phyloP scores from a whole-genome alignment of 2,113 vertebrate genomes.

The Corythaixoides concolor region DNA sequence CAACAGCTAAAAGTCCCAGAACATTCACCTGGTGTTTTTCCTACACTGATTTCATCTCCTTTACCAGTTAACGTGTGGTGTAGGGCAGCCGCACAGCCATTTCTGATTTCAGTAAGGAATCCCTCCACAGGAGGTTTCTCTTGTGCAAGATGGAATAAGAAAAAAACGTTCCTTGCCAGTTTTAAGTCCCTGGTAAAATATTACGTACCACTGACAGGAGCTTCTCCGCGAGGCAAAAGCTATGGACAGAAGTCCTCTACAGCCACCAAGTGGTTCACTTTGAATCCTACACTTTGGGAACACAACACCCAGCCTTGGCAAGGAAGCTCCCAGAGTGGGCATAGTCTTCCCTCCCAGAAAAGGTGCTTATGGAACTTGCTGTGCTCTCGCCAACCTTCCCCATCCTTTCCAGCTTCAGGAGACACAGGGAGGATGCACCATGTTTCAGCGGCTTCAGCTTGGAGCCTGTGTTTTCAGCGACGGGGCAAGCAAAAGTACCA shows the following conservation, averaged over 20 bases:
- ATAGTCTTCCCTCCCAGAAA: not conserved
- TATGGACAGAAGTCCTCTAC: not conserved
- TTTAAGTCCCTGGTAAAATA: not conserved
- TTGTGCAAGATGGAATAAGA: not conserved
- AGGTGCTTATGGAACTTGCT: not conserved
- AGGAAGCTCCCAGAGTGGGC: not conserved
- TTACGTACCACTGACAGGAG: fast-evolving
- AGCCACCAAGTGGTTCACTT: constrained; percentile 25
- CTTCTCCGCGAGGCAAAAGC: not conserved
- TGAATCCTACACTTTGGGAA: not conserved
- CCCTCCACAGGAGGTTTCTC: not conserved
- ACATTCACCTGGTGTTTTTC: not conserved
- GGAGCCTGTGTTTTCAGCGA: not conserved
- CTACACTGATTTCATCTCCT: not conserved
- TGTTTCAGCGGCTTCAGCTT: not conserved
- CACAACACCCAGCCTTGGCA: not conserved
- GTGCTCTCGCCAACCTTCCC: not conserved
- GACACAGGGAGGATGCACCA: not conserved
- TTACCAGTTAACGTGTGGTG: not conserved
- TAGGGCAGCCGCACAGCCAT: not conserved
- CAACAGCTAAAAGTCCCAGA: not conserved
- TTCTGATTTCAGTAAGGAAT: not conserved
- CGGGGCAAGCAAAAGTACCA: not conserved
- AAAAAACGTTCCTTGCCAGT: not conserved
- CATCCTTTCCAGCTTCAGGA: not conserved